Evolutionary conservation across 2,797 vertebrate species (phyloP).

Genomic region (Sebastes matsubarae): DNA sequence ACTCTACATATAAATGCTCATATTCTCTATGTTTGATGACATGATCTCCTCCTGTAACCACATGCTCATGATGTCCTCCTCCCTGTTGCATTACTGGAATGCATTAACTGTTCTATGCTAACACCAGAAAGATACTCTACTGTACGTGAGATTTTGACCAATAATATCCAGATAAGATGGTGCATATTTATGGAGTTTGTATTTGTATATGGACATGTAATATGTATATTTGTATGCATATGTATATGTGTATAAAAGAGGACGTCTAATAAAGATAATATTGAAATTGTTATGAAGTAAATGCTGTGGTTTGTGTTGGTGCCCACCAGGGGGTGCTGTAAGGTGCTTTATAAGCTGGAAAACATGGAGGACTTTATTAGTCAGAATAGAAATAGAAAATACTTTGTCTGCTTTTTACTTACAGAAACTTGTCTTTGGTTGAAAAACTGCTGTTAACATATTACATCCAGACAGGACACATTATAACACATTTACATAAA

Average conservation of each 20-base stretch:
- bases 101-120: constrained; percentile 55
- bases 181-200: constrained; percentile 42
- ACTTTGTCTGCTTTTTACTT: no score
- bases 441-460: no score
- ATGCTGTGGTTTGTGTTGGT: not conserved
- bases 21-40: not conserved
- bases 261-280: constrained; percentile 59
- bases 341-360: not conserved
- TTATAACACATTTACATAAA: no score
- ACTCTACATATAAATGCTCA: not conserved
- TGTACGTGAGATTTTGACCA: constrained; percentile 38
- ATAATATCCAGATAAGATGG: constrained; percentile 20
- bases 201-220: constrained; percentile 63
- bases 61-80: constrained; percentile 41
- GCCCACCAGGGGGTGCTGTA: constrained; percentile 56
- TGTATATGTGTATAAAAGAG: constrained; percentile 75
- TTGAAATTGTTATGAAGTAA: constrained; percentile 25
- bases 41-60: constrained; percentile 45
- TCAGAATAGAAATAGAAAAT: no score
- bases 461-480: no score
- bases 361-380: not conserved
- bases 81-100: constrained; percentile 61
- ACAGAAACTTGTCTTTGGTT: no score
- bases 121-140: constrained; percentile 18
- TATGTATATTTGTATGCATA: constrained; percentile 78